A percentile compares a stretch with the other conserved stretches of the same genome.
phyloP scores from a whole-genome alignment of 2,888 invertebrate species.

The Antheraea assamensis region DNA sequence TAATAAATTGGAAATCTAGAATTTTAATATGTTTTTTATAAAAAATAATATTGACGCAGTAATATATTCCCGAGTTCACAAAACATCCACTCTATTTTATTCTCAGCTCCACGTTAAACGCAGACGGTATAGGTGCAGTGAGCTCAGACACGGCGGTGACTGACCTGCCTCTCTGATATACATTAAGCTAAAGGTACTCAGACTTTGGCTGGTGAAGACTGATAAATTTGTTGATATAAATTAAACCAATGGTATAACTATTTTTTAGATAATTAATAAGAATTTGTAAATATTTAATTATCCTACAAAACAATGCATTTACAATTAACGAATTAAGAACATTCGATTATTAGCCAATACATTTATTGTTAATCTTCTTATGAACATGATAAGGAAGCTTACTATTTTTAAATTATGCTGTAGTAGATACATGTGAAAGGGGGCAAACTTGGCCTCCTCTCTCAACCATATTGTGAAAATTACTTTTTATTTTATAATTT shows the following conservation, averaged over 20 bases:
- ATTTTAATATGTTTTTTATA: no score
- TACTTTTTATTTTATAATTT: no score
- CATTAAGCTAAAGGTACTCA: conserved; percentile 2
- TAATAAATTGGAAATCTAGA: no score
- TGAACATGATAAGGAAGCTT: no score
- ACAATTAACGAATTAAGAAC: neutral
- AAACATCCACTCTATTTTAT: neutral
- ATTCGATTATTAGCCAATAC: no score
- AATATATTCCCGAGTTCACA: neutral
- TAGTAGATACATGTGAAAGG: no score
- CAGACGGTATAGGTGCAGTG: conserved; percentile 20
- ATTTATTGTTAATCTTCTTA: no score
- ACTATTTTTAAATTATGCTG: no score
- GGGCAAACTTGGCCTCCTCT: no score
- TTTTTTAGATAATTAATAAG: neutral
- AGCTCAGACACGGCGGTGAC: conserved; percentile 23
- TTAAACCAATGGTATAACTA: no score
- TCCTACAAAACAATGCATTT: neutral
- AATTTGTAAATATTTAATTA: neutral
- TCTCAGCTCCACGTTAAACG: conserved; percentile 1
- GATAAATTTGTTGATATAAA: neutral
- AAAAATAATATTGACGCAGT: no score
- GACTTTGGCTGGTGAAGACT: neutral
- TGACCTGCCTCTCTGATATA: conserved; percentile 17
- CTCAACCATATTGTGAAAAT: no score